Evolutionary conservation across 2,888 invertebrate genomes (phyloP), one percentile per base, ranked within the genome.

Genomic region (Automeris io): DNA sequence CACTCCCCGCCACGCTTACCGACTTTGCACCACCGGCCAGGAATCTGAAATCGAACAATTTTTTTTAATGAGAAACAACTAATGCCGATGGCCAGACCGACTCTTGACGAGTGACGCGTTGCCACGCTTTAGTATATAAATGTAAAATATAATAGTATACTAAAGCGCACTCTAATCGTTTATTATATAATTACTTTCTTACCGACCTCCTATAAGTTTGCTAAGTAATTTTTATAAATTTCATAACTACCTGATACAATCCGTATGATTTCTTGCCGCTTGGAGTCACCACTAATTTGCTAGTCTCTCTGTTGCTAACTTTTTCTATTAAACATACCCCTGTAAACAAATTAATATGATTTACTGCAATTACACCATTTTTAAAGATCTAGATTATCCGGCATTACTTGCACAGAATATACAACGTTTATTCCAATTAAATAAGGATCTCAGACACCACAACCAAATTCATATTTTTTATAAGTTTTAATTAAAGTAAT

Each of bases 291-390:
- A 51, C 46, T 2, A 64, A 57, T 0, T 68, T 61, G 9, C 43
- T 60, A 0, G 86, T 85, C 13, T 85, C 70, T 22, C 75, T 61
- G 31, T 77, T 74, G 50, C 86, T 87, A 2, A 77, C 81, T 61
- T 83, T 78, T 47, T 87, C 86, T 37, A 78, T 71, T 1, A 87
- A 52, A 41, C 87, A 87, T 0, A 85, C 82, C 86, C 86, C 87
- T 87, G 63, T 9, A 71, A 72, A 33, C 45, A 54, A 35, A 37
- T 6, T 12, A 12, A 11, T 5, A 25, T 25, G 2, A 24, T 11
- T 25, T 12, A 12, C 6, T n/a, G n/a, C n/a, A n/a, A n/a, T n/a
- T n/a, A n/a, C n/a, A n/a, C n/a, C n/a, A n/a, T n/a, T n/a, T n/a
- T n/a, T n/a, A n/a, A n/a, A n/a, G n/a, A n/a, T n/a, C n/a, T n/a